Conservation (phyloP, 2,797 vertebrate species). For the Diplodus puntazzo region DNA sequence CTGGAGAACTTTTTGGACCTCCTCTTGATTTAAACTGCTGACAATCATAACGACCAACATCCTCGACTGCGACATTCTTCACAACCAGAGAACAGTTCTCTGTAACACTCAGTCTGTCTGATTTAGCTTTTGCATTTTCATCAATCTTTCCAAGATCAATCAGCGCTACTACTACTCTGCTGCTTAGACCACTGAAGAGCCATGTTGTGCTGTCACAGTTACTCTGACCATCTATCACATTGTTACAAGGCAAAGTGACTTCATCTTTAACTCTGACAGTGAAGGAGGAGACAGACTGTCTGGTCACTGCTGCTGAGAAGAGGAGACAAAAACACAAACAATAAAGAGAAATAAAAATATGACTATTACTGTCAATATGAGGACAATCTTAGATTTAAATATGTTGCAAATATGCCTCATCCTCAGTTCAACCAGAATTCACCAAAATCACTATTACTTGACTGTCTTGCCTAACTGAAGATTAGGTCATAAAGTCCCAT, state of each 20-base stretch:
- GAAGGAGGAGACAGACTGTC: rapidly evolving
- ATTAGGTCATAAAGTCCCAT: background rate
- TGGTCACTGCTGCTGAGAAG: background rate
- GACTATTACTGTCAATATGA: background rate
- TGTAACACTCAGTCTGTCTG: constrained; percentile 8
- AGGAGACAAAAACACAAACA: background rate
- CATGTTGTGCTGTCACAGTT: background rate
- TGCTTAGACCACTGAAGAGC: rapidly evolving
- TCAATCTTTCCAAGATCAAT: background rate
- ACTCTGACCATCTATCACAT: rapidly evolving
- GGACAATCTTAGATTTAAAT: background rate
- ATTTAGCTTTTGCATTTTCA: background rate
- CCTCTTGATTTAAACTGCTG: background rate
- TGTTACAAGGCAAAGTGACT: constrained; percentile 4
- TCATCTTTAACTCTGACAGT: constrained; percentile 1
- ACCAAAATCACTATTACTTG: no score
- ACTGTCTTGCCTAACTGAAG: background rate
- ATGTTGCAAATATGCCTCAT: background rate
- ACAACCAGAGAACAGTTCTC: constrained; percentile 9
- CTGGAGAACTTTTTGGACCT: background rate
- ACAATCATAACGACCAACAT: rapidly evolving
- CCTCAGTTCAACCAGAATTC: no score
- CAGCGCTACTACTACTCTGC: rapidly evolving
- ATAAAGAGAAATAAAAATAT: background rate
- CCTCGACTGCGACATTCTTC: background rate